Base-by-base conservation (phyloP, 2,888 invertebrate species). In the Hylaea fasciaria region DNA sequence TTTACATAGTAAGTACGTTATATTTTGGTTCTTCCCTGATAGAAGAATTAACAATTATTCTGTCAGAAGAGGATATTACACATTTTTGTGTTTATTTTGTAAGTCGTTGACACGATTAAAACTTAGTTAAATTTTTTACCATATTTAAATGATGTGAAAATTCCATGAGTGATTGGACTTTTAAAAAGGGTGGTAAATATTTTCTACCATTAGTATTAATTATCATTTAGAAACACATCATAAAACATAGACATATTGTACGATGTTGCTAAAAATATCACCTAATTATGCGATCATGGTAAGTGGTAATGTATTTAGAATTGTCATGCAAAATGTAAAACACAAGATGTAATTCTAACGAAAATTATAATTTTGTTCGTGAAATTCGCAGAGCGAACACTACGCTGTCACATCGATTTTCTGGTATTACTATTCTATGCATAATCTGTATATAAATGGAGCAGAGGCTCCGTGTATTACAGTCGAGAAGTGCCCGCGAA, bases 401-500 rank as follows among this genome's bases (percentile, higher is more conserved):
- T n/a, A 58, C 62, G 58, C 72, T 71, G 69, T 74, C 70, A 71
- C 74, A 78, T 70, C 79, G 78, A 74, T 80, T 79, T 83, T 82
- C 80, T 77, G 76, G 71, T 70, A 74, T 80, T 73, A 76, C 78
- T 78, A 80, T 81, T 82, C 78, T 80, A 80, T 82, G 80, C 87
- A 83, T 22, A 5, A n/a, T 84, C 80, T 85, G 78, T 84, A 88
- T 91, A 89, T 91, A 91, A 89, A 86, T 84, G 83, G 83, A 84
- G 80, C 84, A 81, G 80, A 86, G 82, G 71, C 85, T 84, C 77
- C 67, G 78, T 64, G 78, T 73, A 68, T 76, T 82, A 85, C 90
- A 91, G 91, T 91, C 85, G 87, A 87, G 86, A 88, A 78, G 83
- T 73, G 79, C 77, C 74, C 85, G 88, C 84, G 85, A 80, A 69